Evolutionary conservation across 1,140 invertebrate genomes (phyloP).

Genomic region (Calephelis nemesis): DNA sequence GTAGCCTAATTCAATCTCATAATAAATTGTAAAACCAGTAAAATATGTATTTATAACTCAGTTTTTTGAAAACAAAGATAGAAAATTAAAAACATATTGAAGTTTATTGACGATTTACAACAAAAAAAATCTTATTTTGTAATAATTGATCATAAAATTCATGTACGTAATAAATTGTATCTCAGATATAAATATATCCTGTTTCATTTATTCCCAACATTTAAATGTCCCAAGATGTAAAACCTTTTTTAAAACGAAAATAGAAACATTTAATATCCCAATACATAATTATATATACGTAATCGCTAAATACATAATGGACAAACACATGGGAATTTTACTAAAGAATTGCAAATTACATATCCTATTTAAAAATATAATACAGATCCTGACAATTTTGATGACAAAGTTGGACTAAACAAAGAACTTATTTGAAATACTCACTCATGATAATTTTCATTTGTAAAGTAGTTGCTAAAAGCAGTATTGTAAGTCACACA

Average conservation of each 20-base stretch:
- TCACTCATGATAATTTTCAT: too few relatives aligned
- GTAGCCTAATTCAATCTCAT: too few relatives aligned
- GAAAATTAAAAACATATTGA: not conserved
- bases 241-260: slow-evolving; percentile 1
- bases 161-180: not conserved
- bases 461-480: too few relatives aligned
- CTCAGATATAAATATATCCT: slow-evolving; percentile 17
- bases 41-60: too few relatives aligned
- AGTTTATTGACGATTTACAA: not conserved
- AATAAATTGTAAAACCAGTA: too few relatives aligned
- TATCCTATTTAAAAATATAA: not conserved
- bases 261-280: slow-evolving; percentile 13
- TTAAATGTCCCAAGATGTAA: not conserved
- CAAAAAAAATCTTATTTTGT: not conserved
- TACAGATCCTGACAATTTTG: slow-evolving; percentile 8
- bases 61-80: too few relatives aligned
- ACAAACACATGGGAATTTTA: not conserved
- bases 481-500: too few relatives aligned
- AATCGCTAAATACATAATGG: not conserved
- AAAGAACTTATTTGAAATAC: not conserved
- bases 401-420: not conserved
- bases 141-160: not conserved
- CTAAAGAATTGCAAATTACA: not conserved
- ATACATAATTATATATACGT: not conserved
- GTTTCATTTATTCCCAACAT: slow-evolving; percentile 11